phyloP scores from a whole-genome alignment of 2,113 vertebrate genomes.

The rabbit (Oryctolagus cuniculus) region mOryCun1.1 NC_091447.1:24719501-24720000 shows the following conservation, averaged over 20 bases:
- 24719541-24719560: not conserved
- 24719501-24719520: not conserved
- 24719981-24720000: not conserved
- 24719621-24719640: not conserved
- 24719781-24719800: not conserved
- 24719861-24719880: not conserved
- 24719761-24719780: not conserved
- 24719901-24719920: not conserved
- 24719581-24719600: not conserved
- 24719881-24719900: not conserved
- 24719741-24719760: not conserved
- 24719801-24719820: not conserved
- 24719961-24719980: not conserved
- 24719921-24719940: fast-evolving
- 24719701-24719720: not conserved
- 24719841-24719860: not conserved
- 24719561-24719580: not conserved
- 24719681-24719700: not conserved
- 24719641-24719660: not conserved
- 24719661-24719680: not conserved
- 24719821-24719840: not conserved
- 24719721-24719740: not conserved
- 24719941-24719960: not conserved
- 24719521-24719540: constrained; percentile 6
- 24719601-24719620: not conserved